A percentile compares a stretch with the other conserved stretches of the same genome.
Evolutionary conservation across 2,888 invertebrate genomes (phyloP).

Genomic region (Ceratothoa steindachneri): DNA sequence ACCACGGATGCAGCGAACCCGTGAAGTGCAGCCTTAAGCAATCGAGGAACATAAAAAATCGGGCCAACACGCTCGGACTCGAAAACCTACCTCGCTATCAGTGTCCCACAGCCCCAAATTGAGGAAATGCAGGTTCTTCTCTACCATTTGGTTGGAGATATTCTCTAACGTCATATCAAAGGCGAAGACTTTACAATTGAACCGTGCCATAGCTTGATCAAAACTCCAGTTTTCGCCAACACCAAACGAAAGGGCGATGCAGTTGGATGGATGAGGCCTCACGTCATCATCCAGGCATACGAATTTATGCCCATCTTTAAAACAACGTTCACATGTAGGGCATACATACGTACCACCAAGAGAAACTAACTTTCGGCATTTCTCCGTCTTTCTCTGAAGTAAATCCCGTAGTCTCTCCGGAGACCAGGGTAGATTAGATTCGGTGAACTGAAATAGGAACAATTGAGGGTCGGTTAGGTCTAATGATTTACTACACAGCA

Average conservation of each 20-base stretch:
- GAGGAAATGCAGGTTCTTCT: slow-evolving; percentile 2
- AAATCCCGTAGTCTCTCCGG: not conserved
- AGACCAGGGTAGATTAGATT: not conserved
- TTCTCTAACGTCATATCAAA: slow-evolving; percentile 17
- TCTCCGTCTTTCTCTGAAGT: not conserved
- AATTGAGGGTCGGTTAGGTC: too few species aligned
- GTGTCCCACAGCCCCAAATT: not conserved
- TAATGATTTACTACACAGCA: too few species aligned
- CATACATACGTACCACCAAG: slow-evolving; percentile 7
- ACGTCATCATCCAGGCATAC: slow-evolving; percentile 15
- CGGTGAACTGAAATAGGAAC: too few species aligned
- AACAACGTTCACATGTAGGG: not conserved
- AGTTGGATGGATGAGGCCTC: not conserved
- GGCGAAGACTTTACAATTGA: slow-evolving; percentile 16
- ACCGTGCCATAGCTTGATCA: slow-evolving; percentile 5
- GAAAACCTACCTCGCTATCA: not conserved
- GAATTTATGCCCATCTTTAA: slow-evolving; percentile 19
- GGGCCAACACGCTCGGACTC: too few species aligned
- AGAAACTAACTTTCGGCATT: slow-evolving; percentile 2
- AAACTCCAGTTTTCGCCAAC: not conserved
- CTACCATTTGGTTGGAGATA: not conserved
- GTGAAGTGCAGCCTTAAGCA: too few species aligned
- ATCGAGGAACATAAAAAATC: too few species aligned
- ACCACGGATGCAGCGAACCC: too few species aligned
- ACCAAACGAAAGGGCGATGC: slow-evolving; percentile 13